Conservation (phyloP, 1,140 invertebrate genomes). For the Nasonia vitripennis region DNA sequence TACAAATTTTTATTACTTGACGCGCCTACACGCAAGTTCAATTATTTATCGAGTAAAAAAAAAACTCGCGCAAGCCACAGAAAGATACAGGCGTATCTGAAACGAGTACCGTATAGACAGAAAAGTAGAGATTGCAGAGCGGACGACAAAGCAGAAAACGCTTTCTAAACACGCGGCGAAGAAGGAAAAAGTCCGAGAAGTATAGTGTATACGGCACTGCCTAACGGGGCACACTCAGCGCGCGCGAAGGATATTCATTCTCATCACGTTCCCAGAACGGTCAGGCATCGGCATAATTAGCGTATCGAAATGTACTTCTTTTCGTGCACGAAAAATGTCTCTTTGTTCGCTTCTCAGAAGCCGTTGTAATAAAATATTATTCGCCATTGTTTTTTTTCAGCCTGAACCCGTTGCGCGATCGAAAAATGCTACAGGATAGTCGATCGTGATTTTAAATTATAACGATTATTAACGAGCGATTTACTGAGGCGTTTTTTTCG, state of each 20-base stretch:
- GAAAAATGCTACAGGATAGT: too few relatives aligned
- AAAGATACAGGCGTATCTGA: not conserved
- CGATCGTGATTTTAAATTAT: too few relatives aligned
- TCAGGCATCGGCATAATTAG: constrained; percentile 38
- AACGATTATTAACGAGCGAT: not conserved
- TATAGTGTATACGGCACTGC: constrained; percentile 4
- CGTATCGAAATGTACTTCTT: constrained; percentile 27
- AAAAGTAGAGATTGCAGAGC: not conserved
- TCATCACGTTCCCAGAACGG: constrained; percentile 40
- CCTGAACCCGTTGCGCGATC: too few relatives aligned
- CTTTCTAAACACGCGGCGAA: constrained; percentile 19
- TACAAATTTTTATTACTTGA: too few relatives aligned
- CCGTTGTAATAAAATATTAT: not conserved
- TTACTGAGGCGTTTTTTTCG: not conserved
- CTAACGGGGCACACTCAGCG: constrained; percentile 25
- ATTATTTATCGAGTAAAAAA: too few relatives aligned
- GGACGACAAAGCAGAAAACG: not conserved
- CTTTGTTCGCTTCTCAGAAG: not conserved
- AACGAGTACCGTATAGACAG: not conserved
- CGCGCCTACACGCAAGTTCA: too few relatives aligned
- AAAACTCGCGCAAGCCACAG: too few relatives aligned
- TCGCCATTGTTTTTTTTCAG: not conserved
- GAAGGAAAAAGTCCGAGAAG: not conserved
- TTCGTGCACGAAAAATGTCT: constrained; percentile 1
- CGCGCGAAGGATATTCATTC: constrained; percentile 32